These are phyloP conservation scores for Tamias sibiricus DNA, from an alignment of 2,113 vertebrate species.

Conservation along the genomic window DNA sequence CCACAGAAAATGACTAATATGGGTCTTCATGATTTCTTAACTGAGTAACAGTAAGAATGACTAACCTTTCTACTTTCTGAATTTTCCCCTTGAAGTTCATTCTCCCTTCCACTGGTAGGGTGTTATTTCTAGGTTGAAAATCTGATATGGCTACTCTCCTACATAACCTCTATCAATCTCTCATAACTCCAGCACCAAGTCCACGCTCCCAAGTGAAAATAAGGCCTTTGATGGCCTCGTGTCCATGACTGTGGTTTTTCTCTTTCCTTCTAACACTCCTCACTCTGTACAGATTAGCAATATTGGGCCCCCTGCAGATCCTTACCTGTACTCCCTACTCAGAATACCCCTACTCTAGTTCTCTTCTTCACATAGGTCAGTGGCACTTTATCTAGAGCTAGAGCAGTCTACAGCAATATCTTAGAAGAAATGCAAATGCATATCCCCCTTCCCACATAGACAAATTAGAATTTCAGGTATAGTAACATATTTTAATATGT, in stretches of 20 bases:
- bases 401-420: not conserved
- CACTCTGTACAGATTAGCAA: not conserved
- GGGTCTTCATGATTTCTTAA: not conserved
- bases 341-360: not conserved
- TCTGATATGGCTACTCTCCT: not conserved
- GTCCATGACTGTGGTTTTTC: not conserved
- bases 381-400: not conserved
- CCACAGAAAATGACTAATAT: not conserved
- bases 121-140: not conserved
- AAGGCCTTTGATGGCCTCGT: not conserved
- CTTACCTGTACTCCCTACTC: not conserved
- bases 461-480: not conserved
- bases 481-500: not conserved
- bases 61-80: not conserved
- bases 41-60: not conserved
- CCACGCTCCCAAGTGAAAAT: not conserved
- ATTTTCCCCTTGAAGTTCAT: not conserved
- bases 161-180: too few relatives aligned
- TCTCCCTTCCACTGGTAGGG: not conserved
- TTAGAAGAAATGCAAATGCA: not conserved
- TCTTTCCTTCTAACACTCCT: not conserved
- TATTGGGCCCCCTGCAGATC: not conserved
- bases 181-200: not conserved
- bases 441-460: not conserved
- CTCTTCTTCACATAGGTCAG: not conserved